Conservation (phyloP, 2,888 invertebrate species). For the Plutella xylostella region DNA sequence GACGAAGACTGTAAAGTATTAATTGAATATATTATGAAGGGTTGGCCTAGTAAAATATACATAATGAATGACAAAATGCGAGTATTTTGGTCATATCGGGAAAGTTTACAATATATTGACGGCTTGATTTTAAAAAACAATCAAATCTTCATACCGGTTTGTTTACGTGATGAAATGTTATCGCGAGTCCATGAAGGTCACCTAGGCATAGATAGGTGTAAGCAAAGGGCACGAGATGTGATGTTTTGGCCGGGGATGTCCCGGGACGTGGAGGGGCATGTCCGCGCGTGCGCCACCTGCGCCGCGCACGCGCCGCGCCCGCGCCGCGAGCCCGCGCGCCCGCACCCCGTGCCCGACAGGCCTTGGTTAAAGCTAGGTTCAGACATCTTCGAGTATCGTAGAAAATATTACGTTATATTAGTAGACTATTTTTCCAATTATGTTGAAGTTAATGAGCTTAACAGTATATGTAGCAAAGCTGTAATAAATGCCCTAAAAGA, state of each 20-base stretch:
- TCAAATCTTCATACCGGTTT: neutral
- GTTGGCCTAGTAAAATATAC: neutral
- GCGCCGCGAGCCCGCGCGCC: too few relatives aligned
- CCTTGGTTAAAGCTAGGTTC: neutral
- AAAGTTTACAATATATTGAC: neutral
- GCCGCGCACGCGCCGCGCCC: too few relatives aligned
- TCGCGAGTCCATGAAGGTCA: conserved; percentile 13
- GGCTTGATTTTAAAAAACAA: neutral
- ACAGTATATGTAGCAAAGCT: neutral
- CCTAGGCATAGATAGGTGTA: conserved; percentile 13
- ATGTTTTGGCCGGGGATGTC: too few relatives aligned
- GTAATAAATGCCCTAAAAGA: neutral
- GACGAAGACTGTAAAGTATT: neutral
- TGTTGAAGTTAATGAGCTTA: neutral
- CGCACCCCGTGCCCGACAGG: too few relatives aligned
- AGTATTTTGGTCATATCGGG: neutral
- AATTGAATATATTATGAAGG: neutral
- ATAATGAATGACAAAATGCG: neutral
- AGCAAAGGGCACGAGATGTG: conserved; percentile 15
- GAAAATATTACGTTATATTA: neutral
- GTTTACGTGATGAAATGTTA: conserved; percentile 5
- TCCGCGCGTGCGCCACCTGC: conserved; percentile 15
- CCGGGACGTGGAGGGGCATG: conserved; percentile 13
- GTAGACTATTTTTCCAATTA: neutral
- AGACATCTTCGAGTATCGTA: neutral